Conservation (phyloP, 2,888 invertebrate genomes). For the Drosophila cognata region DNA sequence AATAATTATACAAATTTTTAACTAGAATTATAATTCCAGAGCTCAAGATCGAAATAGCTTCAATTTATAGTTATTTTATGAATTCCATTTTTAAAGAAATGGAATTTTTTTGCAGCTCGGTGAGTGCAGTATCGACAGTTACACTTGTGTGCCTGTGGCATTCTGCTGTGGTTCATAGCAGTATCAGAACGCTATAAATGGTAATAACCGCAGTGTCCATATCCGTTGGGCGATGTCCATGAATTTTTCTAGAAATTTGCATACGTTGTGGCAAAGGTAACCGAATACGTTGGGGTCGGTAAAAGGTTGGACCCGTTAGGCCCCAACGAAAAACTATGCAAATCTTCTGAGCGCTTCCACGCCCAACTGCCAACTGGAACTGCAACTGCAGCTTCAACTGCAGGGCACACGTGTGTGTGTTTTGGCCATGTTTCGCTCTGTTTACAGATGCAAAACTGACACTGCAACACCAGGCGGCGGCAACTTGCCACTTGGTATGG, state of each 20-base stretch:
- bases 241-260: constrained; percentile 62
- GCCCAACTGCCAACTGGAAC: constrained; percentile 38
- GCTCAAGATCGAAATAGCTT: neutral
- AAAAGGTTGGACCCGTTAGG: constrained; percentile 58
- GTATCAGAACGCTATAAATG: constrained; percentile 39
- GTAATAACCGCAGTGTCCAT: constrained; percentile 52
- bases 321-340: constrained; percentile 31
- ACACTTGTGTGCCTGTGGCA: constrained; percentile 28
- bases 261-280: constrained; percentile 47
- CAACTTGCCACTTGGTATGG: constrained; percentile 47
- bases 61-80: neutral
- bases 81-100: neutral
- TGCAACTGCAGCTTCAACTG: constrained; percentile 2
- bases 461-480: constrained; percentile 59
- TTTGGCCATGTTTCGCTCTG: constrained; percentile 60
- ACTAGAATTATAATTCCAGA: neutral
- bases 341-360: constrained; percentile 34
- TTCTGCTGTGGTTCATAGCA: constrained; percentile 14
- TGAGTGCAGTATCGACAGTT: constrained; percentile 15
- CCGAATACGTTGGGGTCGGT: constrained; percentile 59
- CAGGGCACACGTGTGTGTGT: constrained; percentile 13
- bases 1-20: neutral
- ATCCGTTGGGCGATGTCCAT: constrained; percentile 58
- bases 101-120: neutral
- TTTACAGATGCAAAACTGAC: constrained; percentile 73